Evolutionary conservation across 2,797 vertebrate genomes (phyloP).

Genomic region (Lithobates sylvaticus): DNA sequence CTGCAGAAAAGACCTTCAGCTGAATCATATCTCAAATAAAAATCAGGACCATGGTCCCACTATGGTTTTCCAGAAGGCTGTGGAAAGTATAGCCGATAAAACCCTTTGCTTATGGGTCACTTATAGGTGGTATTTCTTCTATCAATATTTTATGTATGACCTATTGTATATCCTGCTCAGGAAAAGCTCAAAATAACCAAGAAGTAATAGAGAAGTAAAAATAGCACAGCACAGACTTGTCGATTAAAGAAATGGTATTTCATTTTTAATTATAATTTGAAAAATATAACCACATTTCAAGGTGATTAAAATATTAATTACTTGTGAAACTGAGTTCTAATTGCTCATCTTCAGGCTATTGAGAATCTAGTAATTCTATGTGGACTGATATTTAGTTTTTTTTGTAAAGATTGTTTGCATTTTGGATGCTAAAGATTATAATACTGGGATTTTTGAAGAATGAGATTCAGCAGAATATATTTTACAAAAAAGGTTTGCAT

Average conservation of each 20-base stretch:
- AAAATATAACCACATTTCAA: not conserved
- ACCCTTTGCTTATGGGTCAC: no score
- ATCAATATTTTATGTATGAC: no score
- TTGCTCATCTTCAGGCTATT: not conserved
- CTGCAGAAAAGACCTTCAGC: no score
- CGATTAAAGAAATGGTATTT: not conserved
- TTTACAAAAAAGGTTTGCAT: not conserved
- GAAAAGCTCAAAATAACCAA: not conserved
- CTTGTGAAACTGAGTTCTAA: not conserved
- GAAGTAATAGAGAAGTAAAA: not conserved
- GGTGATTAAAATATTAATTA: constrained; percentile 14
- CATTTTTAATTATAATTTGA: not conserved
- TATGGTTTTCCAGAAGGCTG: no score
- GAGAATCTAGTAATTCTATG: not conserved
- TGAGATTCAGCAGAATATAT: not conserved
- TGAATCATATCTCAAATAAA: no score
- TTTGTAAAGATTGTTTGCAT: not conserved
- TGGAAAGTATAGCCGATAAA: no score
- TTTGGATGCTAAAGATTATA: not conserved
- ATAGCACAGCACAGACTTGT: not conserved
- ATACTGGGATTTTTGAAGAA: not conserved
- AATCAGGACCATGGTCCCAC: no score
- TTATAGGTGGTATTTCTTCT: no score
- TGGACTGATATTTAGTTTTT: not conserved
- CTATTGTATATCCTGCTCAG: not conserved